Conservation (phyloP, 2,888 invertebrate species). For the Mactromeris polynyma region DNA sequence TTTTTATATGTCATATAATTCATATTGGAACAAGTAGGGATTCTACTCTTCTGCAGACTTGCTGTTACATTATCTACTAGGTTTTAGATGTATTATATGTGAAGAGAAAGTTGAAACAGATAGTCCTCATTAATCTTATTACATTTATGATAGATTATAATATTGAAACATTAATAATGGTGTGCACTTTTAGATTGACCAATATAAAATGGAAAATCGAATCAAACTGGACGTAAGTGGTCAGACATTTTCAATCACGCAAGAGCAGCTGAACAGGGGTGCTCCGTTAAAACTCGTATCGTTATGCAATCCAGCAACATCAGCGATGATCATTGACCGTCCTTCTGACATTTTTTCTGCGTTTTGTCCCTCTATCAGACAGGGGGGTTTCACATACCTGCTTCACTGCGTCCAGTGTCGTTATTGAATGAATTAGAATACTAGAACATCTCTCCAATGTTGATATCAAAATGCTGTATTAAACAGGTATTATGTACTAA, state of each 20-base stretch:
- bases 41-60: no score
- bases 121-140: no score
- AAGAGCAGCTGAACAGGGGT: not conserved
- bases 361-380: slow-evolving; percentile 58
- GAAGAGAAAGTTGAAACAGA: no score
- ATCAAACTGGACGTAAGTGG: slow-evolving; percentile 16
- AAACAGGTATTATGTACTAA: not conserved
- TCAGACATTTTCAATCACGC: not conserved
- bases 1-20: no score
- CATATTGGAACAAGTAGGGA: no score
- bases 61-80: no score
- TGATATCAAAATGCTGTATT: slow-evolving; percentile 50
- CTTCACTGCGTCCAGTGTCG: slow-evolving; percentile 58
- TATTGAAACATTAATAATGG: no score
- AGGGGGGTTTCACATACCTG: slow-evolving; percentile 64
- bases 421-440: slow-evolving; percentile 63
- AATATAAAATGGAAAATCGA: not conserved
- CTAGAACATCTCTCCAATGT: slow-evolving; percentile 57
- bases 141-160: no score
- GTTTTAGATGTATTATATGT: no score
- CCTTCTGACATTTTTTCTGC: slow-evolving; percentile 56
- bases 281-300: not conserved
- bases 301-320: not conserved
- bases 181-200: not conserved
- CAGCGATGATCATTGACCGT: slow-evolving; percentile 19